A percentile compares a stretch with the other conserved stretches of the same genome.
phyloP scores from a whole-genome alignment of 2,797 vertebrate species.

The Sebastes goodei region DNA sequence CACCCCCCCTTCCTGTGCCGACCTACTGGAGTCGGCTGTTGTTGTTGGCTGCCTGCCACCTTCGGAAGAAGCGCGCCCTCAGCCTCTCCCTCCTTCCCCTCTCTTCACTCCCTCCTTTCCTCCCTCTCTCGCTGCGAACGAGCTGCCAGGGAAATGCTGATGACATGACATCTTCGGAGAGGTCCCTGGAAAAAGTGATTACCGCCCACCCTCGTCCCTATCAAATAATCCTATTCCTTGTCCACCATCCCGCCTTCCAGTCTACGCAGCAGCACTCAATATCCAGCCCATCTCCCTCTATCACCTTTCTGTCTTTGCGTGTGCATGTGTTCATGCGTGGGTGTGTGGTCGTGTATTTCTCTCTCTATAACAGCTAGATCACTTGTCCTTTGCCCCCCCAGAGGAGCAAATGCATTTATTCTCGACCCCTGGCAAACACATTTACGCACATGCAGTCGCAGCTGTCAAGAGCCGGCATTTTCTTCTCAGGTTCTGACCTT shows the following conservation, averaged over 20 bases:
- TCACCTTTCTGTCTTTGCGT: constrained; percentile 12
- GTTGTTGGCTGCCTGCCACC: constrained; percentile 90
- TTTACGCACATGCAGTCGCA: constrained; percentile 25
- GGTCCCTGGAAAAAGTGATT: constrained; percentile 76
- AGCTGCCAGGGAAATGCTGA: constrained; percentile 86
- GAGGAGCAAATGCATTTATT: constrained; percentile 32
- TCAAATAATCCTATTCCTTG: constrained; percentile 56
- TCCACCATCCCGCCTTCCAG: constrained; percentile 12
- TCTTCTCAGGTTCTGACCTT: constrained; percentile 39
- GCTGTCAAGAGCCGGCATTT: constrained; percentile 44
- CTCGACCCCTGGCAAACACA: constrained; percentile 41
- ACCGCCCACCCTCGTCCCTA: constrained; percentile 42
- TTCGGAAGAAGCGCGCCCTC: constrained; percentile 79
- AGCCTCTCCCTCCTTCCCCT: constrained; percentile 55
- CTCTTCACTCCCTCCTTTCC: constrained; percentile 32
- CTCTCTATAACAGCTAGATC: constrained; percentile 9
- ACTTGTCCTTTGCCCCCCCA: constrained; percentile 41
- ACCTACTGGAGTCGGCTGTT: constrained; percentile 96
- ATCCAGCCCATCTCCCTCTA: background rate
- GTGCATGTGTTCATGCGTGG: background rate
- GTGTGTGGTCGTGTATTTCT: background rate
- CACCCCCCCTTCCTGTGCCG: constrained; percentile 89
- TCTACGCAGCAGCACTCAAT: constrained; percentile 24
- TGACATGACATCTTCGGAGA: constrained; percentile 86
- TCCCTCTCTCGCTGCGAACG: constrained; percentile 25